These are phyloP conservation scores for Cydia amplana DNA, from an alignment of 1,140 invertebrate species.

Conservation along the genomic window DNA sequence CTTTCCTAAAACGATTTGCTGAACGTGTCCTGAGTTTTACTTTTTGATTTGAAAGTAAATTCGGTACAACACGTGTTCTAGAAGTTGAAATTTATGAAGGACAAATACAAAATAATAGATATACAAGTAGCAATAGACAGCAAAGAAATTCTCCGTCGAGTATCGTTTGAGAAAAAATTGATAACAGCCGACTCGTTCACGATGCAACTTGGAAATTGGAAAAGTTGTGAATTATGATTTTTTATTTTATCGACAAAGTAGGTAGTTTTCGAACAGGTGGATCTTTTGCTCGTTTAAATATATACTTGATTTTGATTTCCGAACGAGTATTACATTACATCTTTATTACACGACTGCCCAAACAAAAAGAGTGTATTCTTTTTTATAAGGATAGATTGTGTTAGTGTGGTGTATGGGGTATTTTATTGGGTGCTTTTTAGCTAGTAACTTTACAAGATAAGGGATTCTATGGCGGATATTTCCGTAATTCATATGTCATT, in stretches of 20 bases:
- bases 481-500: no score
- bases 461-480: no score
- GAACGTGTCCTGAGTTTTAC: not conserved
- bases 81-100: not conserved
- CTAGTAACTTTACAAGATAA: no score
- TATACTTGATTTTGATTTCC: not conserved
- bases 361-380: no score
- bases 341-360: no score
- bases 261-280: constrained; percentile 3
- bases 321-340: no score
- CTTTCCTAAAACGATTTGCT: constrained; percentile 1
- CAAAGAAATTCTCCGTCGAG: not conserved
- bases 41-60: not conserved
- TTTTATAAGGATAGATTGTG: no score
- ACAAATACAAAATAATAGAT: not conserved
- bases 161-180: not conserved
- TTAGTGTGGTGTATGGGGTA: no score
- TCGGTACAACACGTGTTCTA: not conserved
- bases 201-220: constrained; percentile 10
- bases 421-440: no score
- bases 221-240: constrained; percentile 17
- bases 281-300: not conserved
- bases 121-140: not conserved
- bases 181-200: not conserved
- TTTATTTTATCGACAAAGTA: not conserved